A percentile compares a stretch with the other conserved stretches of the same genome.
Conservation (phyloP, 2,888 invertebrate genomes). For the Anthophora plumipes region DNA sequence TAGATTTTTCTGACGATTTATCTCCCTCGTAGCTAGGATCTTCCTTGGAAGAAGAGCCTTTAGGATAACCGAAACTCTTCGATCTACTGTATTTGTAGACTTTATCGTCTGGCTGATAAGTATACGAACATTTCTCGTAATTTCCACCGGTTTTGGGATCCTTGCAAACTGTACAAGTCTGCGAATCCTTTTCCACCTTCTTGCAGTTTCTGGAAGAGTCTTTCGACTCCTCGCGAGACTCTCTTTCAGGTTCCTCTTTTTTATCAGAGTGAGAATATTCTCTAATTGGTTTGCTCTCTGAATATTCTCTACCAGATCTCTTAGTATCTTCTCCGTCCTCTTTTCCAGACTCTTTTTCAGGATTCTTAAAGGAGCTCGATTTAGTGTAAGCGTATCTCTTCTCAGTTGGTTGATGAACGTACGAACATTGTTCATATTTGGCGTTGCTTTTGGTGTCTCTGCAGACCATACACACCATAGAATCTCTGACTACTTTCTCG, state of each 20-base stretch:
- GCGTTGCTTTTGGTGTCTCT: conserved; percentile 91
- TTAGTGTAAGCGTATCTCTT: conserved; percentile 84
- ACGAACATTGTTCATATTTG: conserved; percentile 93
- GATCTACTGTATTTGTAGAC: conserved; percentile 79
- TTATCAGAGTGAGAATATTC: conserved; percentile 14
- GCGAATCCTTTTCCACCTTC: conserved; percentile 80
- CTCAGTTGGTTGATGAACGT: conserved; percentile 90
- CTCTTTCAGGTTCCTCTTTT: not conserved
- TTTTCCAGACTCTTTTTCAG: conserved; percentile 73
- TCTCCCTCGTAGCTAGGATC: not conserved
- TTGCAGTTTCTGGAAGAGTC: conserved; percentile 64
- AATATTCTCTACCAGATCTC: conserved; percentile 1
- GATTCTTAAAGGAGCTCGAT: conserved; percentile 82
- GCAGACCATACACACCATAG: conserved; percentile 91
- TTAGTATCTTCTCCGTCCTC: not conserved
- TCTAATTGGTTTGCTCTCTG: conserved; percentile 1
- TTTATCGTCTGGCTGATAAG: conserved; percentile 84
- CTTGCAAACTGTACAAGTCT: conserved; percentile 86
- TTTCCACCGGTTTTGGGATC: conserved; percentile 86
- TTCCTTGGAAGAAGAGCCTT: conserved; percentile 27
- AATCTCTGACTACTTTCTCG: conserved; percentile 88
- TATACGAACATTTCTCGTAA: conserved; percentile 87
- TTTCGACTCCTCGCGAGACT: conserved; percentile 22
- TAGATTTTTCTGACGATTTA: not conserved
- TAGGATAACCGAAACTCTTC: conserved; percentile 75